A percentile compares a stretch with the other conserved stretches of the same genome.
Conservation (phyloP, 2,113 vertebrate species). For the Myxocyprinus asiaticus region DNA sequence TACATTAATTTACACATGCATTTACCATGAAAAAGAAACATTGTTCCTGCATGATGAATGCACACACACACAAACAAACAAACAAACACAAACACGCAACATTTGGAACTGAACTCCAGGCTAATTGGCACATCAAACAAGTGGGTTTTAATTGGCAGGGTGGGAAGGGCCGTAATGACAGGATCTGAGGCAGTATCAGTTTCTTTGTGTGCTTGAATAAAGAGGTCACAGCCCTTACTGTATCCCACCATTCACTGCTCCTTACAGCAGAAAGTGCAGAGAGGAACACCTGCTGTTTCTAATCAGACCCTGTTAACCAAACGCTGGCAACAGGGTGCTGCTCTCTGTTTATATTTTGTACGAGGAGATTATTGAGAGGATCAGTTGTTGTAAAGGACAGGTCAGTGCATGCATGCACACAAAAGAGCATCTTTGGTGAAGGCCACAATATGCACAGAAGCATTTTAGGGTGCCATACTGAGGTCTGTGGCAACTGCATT, state of each 20-base stretch:
- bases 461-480: neutral
- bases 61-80: constrained; percentile 14
- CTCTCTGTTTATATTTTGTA: constrained; percentile 64
- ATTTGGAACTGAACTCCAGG: constrained; percentile 29
- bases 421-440: constrained; percentile 33
- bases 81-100: constrained; percentile 17
- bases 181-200: constrained; percentile 66
- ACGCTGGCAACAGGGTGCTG: constrained; percentile 66
- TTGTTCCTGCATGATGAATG: neutral
- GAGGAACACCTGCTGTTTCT: constrained; percentile 78
- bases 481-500: neutral
- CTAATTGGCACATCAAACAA: constrained; percentile 78
- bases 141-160: constrained; percentile 71
- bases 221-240: constrained; percentile 68
- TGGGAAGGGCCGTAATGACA: constrained; percentile 61
- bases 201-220: constrained; percentile 72
- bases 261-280: constrained; percentile 63
- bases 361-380: constrained; percentile 45
- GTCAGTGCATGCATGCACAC: constrained; percentile 21
- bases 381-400: constrained; percentile 44
- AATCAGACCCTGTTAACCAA: constrained; percentile 68
- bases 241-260: constrained; percentile 66
- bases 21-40: neutral
- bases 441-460: neutral
- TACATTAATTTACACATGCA: neutral